These are phyloP conservation scores for Rhabdomys dilectus DNA, from an alignment of 2,113 vertebrate genomes.

Conservation along the genomic window DNA sequence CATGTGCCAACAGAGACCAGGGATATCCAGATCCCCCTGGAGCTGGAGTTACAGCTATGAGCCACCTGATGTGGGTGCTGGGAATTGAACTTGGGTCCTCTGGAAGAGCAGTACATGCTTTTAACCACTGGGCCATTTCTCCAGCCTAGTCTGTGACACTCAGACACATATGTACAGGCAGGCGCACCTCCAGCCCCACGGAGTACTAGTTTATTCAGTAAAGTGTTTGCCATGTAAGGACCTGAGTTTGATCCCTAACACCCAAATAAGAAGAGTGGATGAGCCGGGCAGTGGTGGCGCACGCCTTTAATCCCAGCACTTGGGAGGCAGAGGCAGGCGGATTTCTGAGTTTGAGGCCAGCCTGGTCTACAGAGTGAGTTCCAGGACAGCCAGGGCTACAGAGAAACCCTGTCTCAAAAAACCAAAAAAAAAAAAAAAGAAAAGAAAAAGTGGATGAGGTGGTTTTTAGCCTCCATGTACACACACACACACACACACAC, in stretches of 20 bases:
- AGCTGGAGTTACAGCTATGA: not conserved
- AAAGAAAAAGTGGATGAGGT: not conserved
- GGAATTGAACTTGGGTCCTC: not conserved
- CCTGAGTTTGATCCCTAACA: not conserved
- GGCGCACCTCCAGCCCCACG: not conserved
- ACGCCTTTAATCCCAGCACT: no score
- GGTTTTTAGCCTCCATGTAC: not conserved
- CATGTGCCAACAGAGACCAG: not conserved
- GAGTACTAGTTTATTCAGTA: not conserved
- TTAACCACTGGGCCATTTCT: not conserved
- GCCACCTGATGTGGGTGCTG: not conserved
- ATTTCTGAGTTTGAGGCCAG: no score
- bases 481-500: not conserved
- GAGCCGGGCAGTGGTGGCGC: no score
- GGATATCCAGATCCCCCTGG: not conserved
- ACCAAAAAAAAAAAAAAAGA: no score
- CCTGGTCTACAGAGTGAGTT: no score
- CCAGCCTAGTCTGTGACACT: not conserved
- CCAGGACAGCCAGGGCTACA: no score
- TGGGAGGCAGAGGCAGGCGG: no score
- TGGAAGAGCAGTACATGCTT: not conserved
- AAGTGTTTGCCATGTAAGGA: not conserved
- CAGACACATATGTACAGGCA: not conserved
- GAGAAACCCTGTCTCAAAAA: no score
- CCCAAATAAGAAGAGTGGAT: not conserved